Base-by-base conservation (phyloP, 1,140 invertebrate species). In the Sitophilus oryzae region DNA sequence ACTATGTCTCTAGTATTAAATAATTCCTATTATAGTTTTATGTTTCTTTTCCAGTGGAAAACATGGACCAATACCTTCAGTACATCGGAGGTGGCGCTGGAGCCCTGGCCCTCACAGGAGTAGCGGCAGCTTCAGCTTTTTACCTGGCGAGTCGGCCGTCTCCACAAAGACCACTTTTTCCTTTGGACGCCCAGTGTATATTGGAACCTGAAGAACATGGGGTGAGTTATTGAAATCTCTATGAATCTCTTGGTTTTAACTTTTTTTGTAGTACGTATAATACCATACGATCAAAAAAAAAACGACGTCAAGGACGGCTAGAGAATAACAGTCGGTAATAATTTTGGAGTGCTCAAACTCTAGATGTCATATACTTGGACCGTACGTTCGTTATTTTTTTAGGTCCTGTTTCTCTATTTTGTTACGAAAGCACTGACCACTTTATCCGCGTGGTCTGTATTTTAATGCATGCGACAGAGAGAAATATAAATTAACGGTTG, bases 61-160 rank as follows among this genome's bases (percentile, higher is more conserved):
- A 83, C 66, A 80, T 88, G 68, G 85, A 88, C 67, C 82, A 85
- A 62, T 88, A 87, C 73, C 73, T 88, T 65, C 81, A 81, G 66
- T 88, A 87, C 74, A 78, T 87, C 44, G 84, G 85, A 8, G 86
- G 86, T 2, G 81, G 84, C 4, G 80, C 83, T 20, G 86, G 85
- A 21, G 84, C 83, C 20, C 67, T 88, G 56, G 83, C 86, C 45
- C 75, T 88, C 43, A 85, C 85, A 9, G 84, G 84, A 43, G 80
- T 87, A 35, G 85, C 84, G 10, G 78, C 76, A 40, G 83, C 83
- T 4, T 82, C 81, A n/a, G 78, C 82, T 2, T 81, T 82, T 23
- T 84, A 82, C 71, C 79, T 84, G 63, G 82, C 81, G 60, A 84
- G 82, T 37, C 77, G 84, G 63, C 86, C 86, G 40, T 78, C 77